Percentiles rank a stretch among this genome's conserved stretches.
Conservation (phyloP, 2,797 vertebrate species). For the Oophaga sylvatica region DNA sequence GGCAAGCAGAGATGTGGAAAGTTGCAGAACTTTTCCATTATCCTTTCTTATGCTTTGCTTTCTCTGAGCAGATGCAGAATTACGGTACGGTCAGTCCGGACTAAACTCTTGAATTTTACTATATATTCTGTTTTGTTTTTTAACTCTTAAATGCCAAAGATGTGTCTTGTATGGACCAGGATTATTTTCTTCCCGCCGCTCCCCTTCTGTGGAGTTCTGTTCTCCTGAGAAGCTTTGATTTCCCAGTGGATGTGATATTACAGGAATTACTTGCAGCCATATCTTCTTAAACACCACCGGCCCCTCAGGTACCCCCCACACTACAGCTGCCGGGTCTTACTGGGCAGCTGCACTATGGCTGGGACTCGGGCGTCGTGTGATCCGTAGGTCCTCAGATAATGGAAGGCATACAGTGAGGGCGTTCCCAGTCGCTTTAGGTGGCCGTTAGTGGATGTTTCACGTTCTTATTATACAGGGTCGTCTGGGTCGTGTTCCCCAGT, state of each 20-base stretch:
- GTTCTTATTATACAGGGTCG: too few species aligned
- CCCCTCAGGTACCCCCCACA: background rate
- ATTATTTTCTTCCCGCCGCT: too few species aligned
- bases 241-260: background rate
- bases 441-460: too few species aligned
- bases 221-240: background rate
- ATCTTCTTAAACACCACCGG: background rate
- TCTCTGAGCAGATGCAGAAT: background rate
- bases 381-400: too few species aligned
- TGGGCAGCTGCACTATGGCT: too few species aligned
- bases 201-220: background rate
- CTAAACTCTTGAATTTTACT: background rate
- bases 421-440: too few species aligned
- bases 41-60: too few species aligned
- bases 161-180: background rate
- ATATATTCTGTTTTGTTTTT: background rate
- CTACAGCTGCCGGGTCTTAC: background rate
- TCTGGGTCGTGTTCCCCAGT: background rate
- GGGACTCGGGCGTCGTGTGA: too few species aligned
- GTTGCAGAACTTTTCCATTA: background rate
- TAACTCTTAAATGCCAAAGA: conserved; percentile 44
- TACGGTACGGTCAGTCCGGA: background rate
- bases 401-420: too few species aligned
- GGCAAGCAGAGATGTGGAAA: background rate
- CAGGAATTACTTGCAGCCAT: background rate